Evolutionary conservation across 2,113 vertebrate species (phyloP), one percentile per base, ranked within the genome.

Genomic region (Pelmatolapia mariae): DNA sequence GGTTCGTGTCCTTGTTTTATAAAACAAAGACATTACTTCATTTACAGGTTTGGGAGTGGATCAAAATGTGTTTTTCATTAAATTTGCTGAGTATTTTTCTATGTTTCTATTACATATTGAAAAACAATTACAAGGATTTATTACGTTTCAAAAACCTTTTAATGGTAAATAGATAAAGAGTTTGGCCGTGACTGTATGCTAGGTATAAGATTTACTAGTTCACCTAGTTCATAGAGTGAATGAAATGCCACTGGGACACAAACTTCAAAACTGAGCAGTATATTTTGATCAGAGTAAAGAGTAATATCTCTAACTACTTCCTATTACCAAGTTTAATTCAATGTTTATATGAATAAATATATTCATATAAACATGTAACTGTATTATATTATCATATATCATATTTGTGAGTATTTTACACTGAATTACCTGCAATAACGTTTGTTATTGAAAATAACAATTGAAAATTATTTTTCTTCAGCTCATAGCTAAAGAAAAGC

Each of bases 91-190:
- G 36, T 40, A 24, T 63, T 19, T 66, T 7, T 19, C 40, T 24
- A 13, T 43, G 7, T 43, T 71, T 43, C 63, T 68, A 15, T 68
- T 11, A 68, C 19, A 40, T 9, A 1, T 22, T 66, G 12, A 66
- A 66, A 0, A 68, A 0, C 36, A 15, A 22, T 16, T 40, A 15
- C 3, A 40, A 71, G 11, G 19, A 71, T 40, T 71, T 71, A 0
- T 43, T 40, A 43, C 0, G 4, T 15, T 71, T 71, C 3, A 71
- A 71, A 71, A 71, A 6, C 8, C 3, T 71, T 71, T 71, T 10
- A 16, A 24, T 71, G n/a, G 38, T 6, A 43, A 24, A 71, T 24
- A 71, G 43, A 15, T 71, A 71, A 66, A 66, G n/a, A 40, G 11
- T 68, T 68, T 40, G 63, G 36, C 36, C 7, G 0, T 40, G n/a